Percentiles rank a stretch among this genome's conserved stretches.
These are phyloP conservation scores for Sthenelais limicola DNA, from an alignment of 2,888 invertebrate species.

Conservation along the genomic window DNA sequence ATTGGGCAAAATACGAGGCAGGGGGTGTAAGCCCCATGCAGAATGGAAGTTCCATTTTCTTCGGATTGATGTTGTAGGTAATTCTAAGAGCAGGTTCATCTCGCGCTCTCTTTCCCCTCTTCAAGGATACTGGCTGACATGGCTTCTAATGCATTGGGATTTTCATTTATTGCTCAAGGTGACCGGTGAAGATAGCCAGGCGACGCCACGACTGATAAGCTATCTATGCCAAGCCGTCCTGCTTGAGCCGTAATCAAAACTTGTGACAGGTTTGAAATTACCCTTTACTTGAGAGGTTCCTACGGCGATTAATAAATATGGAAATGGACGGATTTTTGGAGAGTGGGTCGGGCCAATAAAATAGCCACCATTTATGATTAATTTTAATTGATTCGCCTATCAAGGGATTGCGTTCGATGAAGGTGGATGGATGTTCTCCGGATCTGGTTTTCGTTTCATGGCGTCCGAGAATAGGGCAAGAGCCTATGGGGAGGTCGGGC, in stretches of 20 bases:
- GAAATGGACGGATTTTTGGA: constrained; percentile 17
- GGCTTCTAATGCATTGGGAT: constrained; percentile 23
- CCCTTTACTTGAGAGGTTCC: constrained; percentile 16
- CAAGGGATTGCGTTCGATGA: not conserved
- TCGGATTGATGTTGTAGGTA: too few species aligned
- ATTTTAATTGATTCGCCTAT: constrained; percentile 27
- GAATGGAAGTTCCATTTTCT: too few species aligned
- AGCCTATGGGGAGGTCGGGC: not conserved
- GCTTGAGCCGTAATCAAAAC: constrained; percentile 35
- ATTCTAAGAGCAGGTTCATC: too few species aligned
- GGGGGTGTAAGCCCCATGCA: too few species aligned
- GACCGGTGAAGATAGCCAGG: constrained; percentile 32
- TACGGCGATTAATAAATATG: constrained; percentile 32
- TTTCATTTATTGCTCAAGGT: constrained; percentile 29
- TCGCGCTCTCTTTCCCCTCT: too few species aligned
- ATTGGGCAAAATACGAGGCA: not conserved
- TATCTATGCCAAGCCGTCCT: constrained; percentile 19
- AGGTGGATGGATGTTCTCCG: too few species aligned
- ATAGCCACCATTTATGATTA: constrained; percentile 34
- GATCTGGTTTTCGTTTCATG: constrained; percentile 11
- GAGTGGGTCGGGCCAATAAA: constrained; percentile 3
- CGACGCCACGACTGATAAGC: constrained; percentile 23
- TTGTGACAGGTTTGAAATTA: constrained; percentile 39
- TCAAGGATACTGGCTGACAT: constrained; percentile 32
- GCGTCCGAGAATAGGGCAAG: not conserved